Evolutionary conservation across 1,140 invertebrate species (phyloP).

Genomic region (Metaphire vulgaris): DNA sequence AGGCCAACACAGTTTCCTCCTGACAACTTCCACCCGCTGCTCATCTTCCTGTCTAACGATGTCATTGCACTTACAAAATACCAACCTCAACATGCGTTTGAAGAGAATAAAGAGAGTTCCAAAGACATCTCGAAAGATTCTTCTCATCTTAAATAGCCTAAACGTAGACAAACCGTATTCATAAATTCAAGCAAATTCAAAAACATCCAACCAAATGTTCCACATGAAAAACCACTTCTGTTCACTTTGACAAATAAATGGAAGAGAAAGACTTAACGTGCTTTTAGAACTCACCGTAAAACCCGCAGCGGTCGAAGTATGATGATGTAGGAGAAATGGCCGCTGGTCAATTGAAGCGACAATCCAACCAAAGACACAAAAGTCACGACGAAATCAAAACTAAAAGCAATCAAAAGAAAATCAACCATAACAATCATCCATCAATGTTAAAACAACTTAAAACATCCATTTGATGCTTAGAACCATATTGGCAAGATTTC

Average conservation of each 20-base stretch:
- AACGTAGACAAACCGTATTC: slow-evolving; percentile 15
- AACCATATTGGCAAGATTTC: too few relatives aligned
- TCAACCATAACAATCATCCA: too few relatives aligned
- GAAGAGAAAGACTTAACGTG: neutral
- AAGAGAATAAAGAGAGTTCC: slow-evolving; percentile 76
- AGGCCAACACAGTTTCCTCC: too few relatives aligned
- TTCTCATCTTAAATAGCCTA: slow-evolving; percentile 65
- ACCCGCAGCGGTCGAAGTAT: slow-evolving; percentile 58
- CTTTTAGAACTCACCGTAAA: slow-evolving; percentile 41
- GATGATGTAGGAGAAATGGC: slow-evolving; percentile 66
- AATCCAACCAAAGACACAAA: slow-evolving; percentile 63
- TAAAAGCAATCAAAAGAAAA: slow-evolving; percentile 32
- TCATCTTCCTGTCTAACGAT: too few relatives aligned
- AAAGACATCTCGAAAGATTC: slow-evolving; percentile 79
- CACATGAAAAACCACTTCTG: too few relatives aligned
- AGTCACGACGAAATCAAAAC: slow-evolving; percentile 71
- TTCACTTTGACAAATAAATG: neutral
- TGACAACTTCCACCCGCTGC: too few relatives aligned
- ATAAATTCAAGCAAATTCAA: neutral
- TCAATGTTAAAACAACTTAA: too few relatives aligned
- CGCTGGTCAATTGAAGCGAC: slow-evolving; percentile 60
- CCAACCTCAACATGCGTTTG: slow-evolving; percentile 62
- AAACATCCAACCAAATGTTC: too few relatives aligned
- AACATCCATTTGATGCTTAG: too few relatives aligned
- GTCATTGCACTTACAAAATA: too few relatives aligned